Evolutionary conservation across 2,797 vertebrate genomes (phyloP).

Genomic region (Platalea minor): DNA sequence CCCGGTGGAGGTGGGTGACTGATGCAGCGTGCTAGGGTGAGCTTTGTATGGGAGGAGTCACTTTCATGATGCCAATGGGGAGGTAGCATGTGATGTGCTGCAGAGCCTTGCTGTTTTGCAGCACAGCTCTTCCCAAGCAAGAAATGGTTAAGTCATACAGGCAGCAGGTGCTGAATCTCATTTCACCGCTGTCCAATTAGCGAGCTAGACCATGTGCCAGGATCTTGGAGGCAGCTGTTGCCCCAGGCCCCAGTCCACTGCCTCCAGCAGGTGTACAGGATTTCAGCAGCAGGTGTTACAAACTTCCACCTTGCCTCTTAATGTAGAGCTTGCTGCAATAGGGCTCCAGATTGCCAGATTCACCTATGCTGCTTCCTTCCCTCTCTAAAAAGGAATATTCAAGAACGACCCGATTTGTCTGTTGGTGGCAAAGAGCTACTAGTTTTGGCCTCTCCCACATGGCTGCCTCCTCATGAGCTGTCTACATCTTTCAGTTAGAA

Average conservation of each 20-base stretch:
- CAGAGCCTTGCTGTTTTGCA: not conserved
- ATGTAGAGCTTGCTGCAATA: not conserved
- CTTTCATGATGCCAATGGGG: not conserved
- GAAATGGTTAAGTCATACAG: not conserved
- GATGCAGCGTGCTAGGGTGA: not conserved
- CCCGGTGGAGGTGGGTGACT: rapidly evolving
- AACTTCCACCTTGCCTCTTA: not conserved
- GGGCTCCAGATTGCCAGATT: not conserved
- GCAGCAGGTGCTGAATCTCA: not conserved
- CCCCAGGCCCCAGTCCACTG: not conserved
- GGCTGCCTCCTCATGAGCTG: not conserved
- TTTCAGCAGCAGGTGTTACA: not conserved
- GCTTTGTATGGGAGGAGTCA: not conserved
- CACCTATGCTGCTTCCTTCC: not conserved
- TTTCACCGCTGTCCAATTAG: not conserved
- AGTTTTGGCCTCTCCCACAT: not conserved
- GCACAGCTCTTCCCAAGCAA: not conserved
- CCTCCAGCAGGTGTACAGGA: not conserved
- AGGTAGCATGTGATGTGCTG: not conserved
- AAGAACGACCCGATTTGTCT: not conserved
- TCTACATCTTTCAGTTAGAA: not conserved
- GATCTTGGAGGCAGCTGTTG: not conserved
- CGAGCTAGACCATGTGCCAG: not conserved
- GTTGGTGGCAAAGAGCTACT: not conserved
- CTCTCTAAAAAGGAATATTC: not conserved